A percentile compares a stretch with the other conserved stretches of the same genome.
phyloP scores from a whole-genome alignment of 2,888 invertebrate species.

The Nymphalis urticae region DNA sequence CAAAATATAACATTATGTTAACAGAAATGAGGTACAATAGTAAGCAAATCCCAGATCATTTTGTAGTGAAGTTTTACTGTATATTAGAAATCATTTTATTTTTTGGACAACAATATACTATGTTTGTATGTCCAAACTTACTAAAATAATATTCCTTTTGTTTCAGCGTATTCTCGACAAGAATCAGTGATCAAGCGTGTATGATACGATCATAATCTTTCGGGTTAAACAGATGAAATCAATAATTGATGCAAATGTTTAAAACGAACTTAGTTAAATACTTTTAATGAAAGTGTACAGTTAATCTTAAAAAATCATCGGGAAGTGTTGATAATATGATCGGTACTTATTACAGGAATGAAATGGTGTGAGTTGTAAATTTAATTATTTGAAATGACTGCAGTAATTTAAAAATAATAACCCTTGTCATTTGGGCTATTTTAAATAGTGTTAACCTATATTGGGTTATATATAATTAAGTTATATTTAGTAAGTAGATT shows the following conservation, averaged over 20 bases:
- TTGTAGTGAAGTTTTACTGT: too few relatives aligned
- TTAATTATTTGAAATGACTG: not conserved
- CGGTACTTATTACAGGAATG: not conserved
- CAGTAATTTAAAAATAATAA: not conserved
- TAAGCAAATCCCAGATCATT: too few relatives aligned
- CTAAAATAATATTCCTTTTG: not conserved
- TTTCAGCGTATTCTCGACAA: conserved; percentile 10
- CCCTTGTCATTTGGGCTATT: not conserved
- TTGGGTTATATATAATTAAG: not conserved
- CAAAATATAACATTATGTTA: too few relatives aligned
- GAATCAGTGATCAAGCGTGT: conserved; percentile 14
- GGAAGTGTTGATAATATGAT: conserved; percentile 1
- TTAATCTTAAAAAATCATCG: not conserved
- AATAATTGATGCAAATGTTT: not conserved
- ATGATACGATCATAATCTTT: conserved; percentile 5
- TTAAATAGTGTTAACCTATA: not conserved
- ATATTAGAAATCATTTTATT: too few relatives aligned
- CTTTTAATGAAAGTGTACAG: not conserved
- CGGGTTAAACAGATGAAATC: conserved; percentile 1
- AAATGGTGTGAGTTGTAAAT: not conserved
- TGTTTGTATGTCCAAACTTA: not conserved
- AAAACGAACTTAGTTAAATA: conserved; percentile 4
- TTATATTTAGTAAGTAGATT: not conserved
- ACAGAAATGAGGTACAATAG: too few relatives aligned
- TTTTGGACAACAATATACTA: too few relatives aligned